These are phyloP conservation scores for Prosopocoilus inquinatus DNA, from an alignment of 2,888 invertebrate genomes.

Conservation along the genomic window DNA sequence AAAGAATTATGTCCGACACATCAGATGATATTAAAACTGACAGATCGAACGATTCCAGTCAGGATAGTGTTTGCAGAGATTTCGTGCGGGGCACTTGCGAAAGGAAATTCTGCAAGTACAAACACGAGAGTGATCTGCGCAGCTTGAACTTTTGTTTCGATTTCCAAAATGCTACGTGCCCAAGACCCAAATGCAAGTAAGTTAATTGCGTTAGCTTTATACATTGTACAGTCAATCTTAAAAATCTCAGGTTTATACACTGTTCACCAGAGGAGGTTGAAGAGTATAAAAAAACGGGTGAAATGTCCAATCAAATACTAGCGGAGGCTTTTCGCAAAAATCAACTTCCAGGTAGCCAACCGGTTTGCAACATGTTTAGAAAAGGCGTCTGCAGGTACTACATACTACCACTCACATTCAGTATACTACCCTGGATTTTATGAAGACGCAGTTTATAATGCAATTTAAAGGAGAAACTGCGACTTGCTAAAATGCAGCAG, in stretches of 20 bases:
- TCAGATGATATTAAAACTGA: conserved; percentile 42
- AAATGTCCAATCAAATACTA: conserved; percentile 61
- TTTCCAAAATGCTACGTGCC: conserved; percentile 73
- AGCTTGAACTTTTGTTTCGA: conserved; percentile 60
- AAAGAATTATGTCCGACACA: conserved; percentile 40
- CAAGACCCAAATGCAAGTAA: conserved; percentile 65
- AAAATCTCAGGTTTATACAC: conserved; percentile 64
- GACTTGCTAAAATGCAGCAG: too few relatives aligned
- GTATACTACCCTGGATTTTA: too few relatives aligned
- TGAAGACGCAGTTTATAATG: too few relatives aligned
- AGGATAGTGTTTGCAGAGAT: conserved; percentile 56
- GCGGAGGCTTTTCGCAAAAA: conserved; percentile 50
- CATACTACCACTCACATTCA: not conserved
- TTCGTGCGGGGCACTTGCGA: conserved; percentile 59
- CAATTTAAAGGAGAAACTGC: too few relatives aligned
- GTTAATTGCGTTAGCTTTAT: conserved; percentile 21
- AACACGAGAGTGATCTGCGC: conserved; percentile 52
- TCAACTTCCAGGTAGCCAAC: conserved; percentile 48
- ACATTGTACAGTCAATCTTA: not conserved
- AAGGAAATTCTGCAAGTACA: conserved; percentile 56
- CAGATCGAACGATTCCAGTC: conserved; percentile 35
- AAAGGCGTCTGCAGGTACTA: conserved; percentile 53
- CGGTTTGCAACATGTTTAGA: conserved; percentile 54
- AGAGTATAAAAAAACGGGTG: conserved; percentile 69
- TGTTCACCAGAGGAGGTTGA: conserved; percentile 75